phyloP scores from a whole-genome alignment of 2,113 vertebrate genomes.

The Scomber scombrus region DNA sequence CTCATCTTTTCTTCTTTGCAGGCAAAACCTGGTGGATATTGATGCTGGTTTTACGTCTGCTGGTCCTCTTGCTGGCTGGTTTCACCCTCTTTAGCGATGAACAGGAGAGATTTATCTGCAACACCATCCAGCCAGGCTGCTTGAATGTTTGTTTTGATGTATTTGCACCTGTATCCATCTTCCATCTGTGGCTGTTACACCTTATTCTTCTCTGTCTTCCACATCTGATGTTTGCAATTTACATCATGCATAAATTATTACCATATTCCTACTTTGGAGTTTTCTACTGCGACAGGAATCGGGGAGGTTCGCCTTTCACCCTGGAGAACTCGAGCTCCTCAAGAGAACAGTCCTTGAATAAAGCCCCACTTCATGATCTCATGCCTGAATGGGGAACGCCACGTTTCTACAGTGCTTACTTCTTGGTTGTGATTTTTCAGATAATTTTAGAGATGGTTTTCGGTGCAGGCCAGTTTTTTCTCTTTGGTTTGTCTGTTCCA shows the following conservation, averaged over 20 bases:
- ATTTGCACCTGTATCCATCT: constrained; percentile 46
- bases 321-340: constrained; percentile 32
- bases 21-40: constrained; percentile 67
- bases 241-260: constrained; percentile 46
- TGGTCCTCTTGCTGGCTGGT: constrained; percentile 41
- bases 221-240: constrained; percentile 47
- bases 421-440: constrained; percentile 20
- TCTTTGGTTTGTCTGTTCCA: constrained; percentile 57
- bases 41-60: constrained; percentile 51
- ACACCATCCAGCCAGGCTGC: constrained; percentile 69
- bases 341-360: constrained; percentile 14
- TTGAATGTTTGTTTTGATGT: constrained; percentile 54
- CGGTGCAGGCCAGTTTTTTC: constrained; percentile 38
- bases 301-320: neutral
- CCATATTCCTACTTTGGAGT: neutral
- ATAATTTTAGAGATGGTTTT: constrained; percentile 58
- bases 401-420: constrained; percentile 48
- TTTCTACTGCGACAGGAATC: neutral
- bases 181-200: constrained; percentile 71
- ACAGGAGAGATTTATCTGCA: constrained; percentile 67
- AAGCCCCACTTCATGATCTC: neutral
- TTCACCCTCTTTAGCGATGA: constrained; percentile 67
- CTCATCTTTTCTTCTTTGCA: neutral
- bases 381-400: neutral
- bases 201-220: constrained; percentile 58